Evolutionary conservation across 2,113 vertebrate genomes (phyloP), one percentile per base, ranked within the genome.

Genomic region (Acrocephalus arundinaceus): DNA sequence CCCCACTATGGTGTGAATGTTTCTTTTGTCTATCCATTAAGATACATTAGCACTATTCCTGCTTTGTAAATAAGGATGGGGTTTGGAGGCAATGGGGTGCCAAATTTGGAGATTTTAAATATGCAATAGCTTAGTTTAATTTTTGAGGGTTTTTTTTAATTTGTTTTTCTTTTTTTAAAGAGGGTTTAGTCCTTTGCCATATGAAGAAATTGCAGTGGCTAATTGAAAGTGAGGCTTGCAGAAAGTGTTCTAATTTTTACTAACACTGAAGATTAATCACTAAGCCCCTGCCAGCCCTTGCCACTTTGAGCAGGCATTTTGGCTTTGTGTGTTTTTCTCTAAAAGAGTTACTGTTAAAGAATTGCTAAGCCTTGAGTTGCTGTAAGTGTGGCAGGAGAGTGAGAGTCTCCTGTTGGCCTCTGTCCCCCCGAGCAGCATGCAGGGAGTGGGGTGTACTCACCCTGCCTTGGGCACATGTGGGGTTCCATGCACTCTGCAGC

Each of bases 361-460:
- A 31, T 22, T 59, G 23, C n/a, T 25, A 59, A 59, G 30, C 58
- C 33, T 55, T 21, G 71, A 23, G 37, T 39, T 75, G n/a, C 61
- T n/a, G 1, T 46, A 4, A 24, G 15, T 5, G n/a, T 67, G 55
- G 9, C 51, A 63, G 72, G 48, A 48, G 48, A 13, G 25, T 24
- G 59, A 66, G 30, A 45, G 43, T 16, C 28, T 79, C 35, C 43
- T 49, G 45, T 10, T 77, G 63, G 49, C 17, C 33, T 52, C 54
- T 0, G 1, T 39, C 18, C 18, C 11, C 6, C 0, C 1, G 70
- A 33, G 70, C 1, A 0, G 49, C 37, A 10, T 41, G 65, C 15
- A 12, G 65, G n/a, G n/a, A 52, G 27, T 12, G 0, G 1, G 5
- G 5, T 35, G 18, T 22, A 28, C 66, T 63, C 39, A 8, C 23